A percentile compares a stretch with the other conserved stretches of the same genome.
phyloP scores from a whole-genome alignment of 2,888 invertebrate genomes.

The Apotomis capreana region DNA sequence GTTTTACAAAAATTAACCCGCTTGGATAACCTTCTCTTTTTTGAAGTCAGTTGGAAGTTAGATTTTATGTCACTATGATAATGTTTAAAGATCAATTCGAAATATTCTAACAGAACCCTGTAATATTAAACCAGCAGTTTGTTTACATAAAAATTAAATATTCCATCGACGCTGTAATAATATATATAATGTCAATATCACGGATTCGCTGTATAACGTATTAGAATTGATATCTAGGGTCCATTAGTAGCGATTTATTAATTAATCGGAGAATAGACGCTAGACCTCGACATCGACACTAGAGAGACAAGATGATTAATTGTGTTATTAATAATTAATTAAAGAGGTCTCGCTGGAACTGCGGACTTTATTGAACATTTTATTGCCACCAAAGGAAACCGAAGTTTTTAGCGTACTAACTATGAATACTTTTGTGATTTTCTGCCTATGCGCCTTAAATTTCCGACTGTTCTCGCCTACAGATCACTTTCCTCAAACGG shows the following conservation, averaged over 20 bases:
- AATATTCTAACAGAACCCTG: background rate
- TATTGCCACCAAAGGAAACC: background rate
- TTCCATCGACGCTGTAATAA: conserved; percentile 6
- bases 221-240: background rate
- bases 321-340: background rate
- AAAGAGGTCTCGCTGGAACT: background rate
- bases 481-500: no score
- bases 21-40: no score
- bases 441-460: no score
- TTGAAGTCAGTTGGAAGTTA: no score
- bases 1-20: no score
- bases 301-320: background rate
- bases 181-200: conserved; percentile 11
- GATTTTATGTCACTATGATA: no score
- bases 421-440: no score
- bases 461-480: no score
- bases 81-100: no score
- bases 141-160: conserved; percentile 27
- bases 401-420: background rate
- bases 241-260: background rate
- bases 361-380: background rate
- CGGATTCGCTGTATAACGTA: background rate
- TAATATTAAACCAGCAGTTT: conserved; percentile 34
- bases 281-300: background rate
- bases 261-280: background rate